phyloP scores from a whole-genome alignment of 1,140 invertebrate species.

The Brachionus sp. region DNA sequence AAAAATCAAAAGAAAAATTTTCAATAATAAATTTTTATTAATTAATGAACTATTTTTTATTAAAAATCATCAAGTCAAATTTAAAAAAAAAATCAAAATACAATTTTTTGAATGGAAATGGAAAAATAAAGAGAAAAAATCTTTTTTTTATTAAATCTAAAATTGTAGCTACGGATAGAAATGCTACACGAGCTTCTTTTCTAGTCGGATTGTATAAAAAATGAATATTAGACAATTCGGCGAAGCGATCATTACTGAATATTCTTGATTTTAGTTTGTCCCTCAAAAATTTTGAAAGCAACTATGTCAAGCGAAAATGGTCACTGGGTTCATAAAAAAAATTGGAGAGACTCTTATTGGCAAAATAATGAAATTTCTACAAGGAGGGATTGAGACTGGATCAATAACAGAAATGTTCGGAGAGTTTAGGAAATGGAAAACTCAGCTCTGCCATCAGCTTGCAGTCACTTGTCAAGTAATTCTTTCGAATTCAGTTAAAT shows the following conservation, averaged over 20 bases:
- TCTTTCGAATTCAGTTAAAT: too few relatives aligned
- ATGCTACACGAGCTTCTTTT: background rate
- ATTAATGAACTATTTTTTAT: too few relatives aligned
- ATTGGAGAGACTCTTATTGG: too few relatives aligned
- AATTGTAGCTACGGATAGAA: background rate
- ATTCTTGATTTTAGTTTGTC: too few relatives aligned
- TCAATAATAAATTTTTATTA: background rate
- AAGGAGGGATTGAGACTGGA: slow-evolving; percentile 91
- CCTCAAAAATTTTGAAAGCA: too few relatives aligned
- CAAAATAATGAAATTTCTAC: slow-evolving; percentile 77
- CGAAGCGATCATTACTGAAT: too few relatives aligned
- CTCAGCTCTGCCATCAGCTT: slow-evolving; percentile 91
- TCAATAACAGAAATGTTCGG: slow-evolving; percentile 99
- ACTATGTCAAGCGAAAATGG: too few relatives aligned
- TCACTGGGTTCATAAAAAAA: too few relatives aligned
- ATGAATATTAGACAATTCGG: background rate
- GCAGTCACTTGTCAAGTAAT: slow-evolving; percentile 92
- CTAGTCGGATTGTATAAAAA: background rate
- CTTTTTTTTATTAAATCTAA: background rate
- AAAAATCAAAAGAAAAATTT: background rate
- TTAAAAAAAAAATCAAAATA: background rate
- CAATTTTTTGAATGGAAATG: background rate
- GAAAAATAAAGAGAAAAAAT: background rate
- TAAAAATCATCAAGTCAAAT: background rate
- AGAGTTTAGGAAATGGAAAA: slow-evolving; percentile 96